phyloP scores from a whole-genome alignment of 2,113 vertebrate species.

The Lasiurus borealis region DNA sequence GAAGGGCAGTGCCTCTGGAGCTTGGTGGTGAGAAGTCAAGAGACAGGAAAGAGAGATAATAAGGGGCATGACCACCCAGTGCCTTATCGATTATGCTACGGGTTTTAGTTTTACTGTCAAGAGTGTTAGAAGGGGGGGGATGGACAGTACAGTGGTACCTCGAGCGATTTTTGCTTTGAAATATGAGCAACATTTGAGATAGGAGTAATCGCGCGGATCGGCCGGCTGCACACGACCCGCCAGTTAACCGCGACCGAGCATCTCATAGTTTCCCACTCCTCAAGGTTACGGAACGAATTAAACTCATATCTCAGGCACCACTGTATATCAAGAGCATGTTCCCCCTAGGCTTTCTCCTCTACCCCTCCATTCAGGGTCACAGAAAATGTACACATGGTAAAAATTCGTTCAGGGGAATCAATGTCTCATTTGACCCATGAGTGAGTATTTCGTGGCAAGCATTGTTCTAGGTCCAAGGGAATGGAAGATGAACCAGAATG shows the following conservation, averaged over 20 bases:
- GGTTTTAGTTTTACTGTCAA: not conserved
- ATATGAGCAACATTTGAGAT: no score
- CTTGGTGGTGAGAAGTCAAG: not conserved
- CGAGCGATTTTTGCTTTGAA: no score
- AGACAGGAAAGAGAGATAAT: not conserved
- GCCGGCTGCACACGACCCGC: no score
- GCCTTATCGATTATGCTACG: accelerated
- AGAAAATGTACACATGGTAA: not conserved
- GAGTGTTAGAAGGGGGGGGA: not conserved
- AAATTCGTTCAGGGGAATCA: not conserved
- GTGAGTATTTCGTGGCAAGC: not conserved
- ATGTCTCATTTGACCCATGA: not conserved
- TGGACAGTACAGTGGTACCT: no score
- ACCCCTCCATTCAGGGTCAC: not conserved
- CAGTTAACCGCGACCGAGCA: no score
- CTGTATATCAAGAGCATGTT: not conserved
- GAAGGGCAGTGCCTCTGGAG: not conserved
- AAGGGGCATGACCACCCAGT: not conserved
- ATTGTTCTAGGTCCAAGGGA: not conserved
- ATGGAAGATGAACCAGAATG: not conserved
- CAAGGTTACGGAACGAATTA: no score
- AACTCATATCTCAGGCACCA: no score
- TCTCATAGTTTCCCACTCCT: no score
- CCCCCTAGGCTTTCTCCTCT: no score
- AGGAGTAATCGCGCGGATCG: no score